Evolutionary conservation across 1,140 invertebrate species (phyloP).

Genomic region (Zaprionus gabonicus): DNA sequence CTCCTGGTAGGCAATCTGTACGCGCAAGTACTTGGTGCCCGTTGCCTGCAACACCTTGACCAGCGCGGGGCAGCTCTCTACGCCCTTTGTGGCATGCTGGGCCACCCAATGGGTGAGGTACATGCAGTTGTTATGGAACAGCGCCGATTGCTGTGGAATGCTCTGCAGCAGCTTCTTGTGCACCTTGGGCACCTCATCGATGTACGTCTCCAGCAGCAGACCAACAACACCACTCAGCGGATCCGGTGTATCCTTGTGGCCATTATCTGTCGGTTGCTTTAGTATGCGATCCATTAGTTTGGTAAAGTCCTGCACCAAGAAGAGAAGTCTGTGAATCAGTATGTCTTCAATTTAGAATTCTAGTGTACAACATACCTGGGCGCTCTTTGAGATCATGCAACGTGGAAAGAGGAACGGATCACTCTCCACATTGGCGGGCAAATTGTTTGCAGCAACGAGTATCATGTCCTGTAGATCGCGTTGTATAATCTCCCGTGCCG

Average conservation of each 20-base stretch:
- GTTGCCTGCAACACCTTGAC: conserved; percentile 87
- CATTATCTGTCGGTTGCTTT: conserved; percentile 88
- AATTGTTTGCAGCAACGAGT: conserved; percentile 86
- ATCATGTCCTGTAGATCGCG: conserved; percentile 92
- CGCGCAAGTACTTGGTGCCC: conserved; percentile 88
- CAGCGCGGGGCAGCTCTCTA: conserved; percentile 79
- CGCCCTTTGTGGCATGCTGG: conserved; percentile 71
- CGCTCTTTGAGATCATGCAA: conserved; percentile 87
- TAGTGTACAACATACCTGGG: conserved; percentile 48
- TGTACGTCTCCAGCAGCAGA: conserved; percentile 92
- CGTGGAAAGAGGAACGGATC: conserved; percentile 85
- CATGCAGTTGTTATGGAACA: conserved; percentile 97
- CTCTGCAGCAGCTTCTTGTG: conserved; percentile 92
- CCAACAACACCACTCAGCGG: conserved; percentile 86
- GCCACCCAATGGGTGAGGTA: conserved; percentile 90
- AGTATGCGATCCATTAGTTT: conserved; percentile 90
- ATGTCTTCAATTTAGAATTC: no score
- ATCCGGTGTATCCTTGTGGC: conserved; percentile 87
- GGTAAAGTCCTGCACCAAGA: conserved; percentile 87
- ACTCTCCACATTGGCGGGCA: conserved; percentile 64
- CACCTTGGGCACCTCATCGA: conserved; percentile 90
- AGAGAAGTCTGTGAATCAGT: background rate
- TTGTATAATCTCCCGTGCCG: conserved; percentile 90
- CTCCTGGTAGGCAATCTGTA: conserved; percentile 90
- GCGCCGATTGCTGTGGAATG: conserved; percentile 94